Percentiles rank a stretch among this genome's conserved stretches.
Evolutionary conservation across 2,888 invertebrate species (phyloP).

Genomic region (Cheilosia pagana): DNA sequence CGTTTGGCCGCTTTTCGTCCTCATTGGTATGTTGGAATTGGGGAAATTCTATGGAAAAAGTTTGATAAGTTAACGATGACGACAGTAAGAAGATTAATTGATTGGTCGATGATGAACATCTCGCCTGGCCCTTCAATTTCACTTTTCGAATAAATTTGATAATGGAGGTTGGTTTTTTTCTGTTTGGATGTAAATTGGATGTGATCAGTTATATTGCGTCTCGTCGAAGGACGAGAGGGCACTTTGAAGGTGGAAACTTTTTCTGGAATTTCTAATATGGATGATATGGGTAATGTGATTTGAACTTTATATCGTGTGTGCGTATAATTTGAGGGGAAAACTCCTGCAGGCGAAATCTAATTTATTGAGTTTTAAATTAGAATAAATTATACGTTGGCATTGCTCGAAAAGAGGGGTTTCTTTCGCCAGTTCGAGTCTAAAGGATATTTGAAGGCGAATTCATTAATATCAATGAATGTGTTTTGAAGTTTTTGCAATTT

Average conservation of each 20-base stretch:
- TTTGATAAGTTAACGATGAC: constrained; percentile 46
- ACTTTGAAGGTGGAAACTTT: constrained; percentile 31
- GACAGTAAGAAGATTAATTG: constrained; percentile 64
- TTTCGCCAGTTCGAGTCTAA: not conserved
- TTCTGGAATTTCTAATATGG: constrained; percentile 39
- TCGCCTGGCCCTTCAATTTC: constrained; percentile 14
- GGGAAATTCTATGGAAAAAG: constrained; percentile 18
- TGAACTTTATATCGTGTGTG: constrained; percentile 19
- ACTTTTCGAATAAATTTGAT: constrained; percentile 40
- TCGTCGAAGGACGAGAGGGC: constrained; percentile 11
- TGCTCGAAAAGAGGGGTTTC: not conserved
- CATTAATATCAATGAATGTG: constrained; percentile 30
- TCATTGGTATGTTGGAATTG: constrained; percentile 10
- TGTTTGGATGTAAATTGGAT: constrained; percentile 51
- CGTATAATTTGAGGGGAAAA: too few relatives aligned
- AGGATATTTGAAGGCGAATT: constrained; percentile 2
- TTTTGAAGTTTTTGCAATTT: not conserved
- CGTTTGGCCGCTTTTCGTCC: not conserved
- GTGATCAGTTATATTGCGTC: constrained; percentile 52
- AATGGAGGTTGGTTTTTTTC: constrained; percentile 9
- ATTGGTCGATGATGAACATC: constrained; percentile 68
- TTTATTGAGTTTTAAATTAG: constrained; percentile 59
- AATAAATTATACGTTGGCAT: constrained; percentile 40
- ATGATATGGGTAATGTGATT: constrained; percentile 63
- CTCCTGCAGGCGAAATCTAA: constrained; percentile 23